These are phyloP conservation scores for Dascyllus trimaculatus DNA, from an alignment of 2,113 vertebrate genomes.

Conservation along the genomic window DNA sequence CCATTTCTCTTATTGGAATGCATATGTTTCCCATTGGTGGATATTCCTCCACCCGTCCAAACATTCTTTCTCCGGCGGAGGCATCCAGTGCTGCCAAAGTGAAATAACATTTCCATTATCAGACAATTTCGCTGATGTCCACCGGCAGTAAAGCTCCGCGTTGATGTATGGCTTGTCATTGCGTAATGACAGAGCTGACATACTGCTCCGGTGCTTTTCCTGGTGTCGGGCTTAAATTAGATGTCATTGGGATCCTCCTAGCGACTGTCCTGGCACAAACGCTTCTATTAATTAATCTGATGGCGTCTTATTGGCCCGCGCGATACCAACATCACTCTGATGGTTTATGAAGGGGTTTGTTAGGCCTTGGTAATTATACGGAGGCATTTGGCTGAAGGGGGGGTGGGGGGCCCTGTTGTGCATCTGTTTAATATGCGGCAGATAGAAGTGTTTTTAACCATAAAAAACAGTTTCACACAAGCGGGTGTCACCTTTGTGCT, in stretches of 20 bases:
- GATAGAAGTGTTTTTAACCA: constrained; percentile 9
- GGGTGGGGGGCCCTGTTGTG: constrained; percentile 12
- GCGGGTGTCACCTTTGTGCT: constrained; percentile 4
- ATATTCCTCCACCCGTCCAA: neutral
- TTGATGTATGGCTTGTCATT: constrained; percentile 66
- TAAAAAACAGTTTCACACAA: neutral
- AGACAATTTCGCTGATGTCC: constrained; percentile 42
- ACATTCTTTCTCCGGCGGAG: constrained; percentile 21
- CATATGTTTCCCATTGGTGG: neutral
- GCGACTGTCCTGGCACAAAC: constrained; percentile 37
- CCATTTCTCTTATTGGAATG: neutral
- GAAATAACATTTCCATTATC: constrained; percentile 63
- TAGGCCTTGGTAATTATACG: constrained; percentile 28
- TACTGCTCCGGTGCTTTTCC: constrained; percentile 25
- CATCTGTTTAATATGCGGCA: constrained; percentile 9
- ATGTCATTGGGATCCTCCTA: constrained; percentile 60
- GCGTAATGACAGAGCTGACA: constrained; percentile 59
- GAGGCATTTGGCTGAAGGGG: constrained; percentile 11
- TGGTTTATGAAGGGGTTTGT: constrained; percentile 60
- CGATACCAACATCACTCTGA: constrained; percentile 54
- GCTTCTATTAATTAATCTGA: constrained; percentile 65
- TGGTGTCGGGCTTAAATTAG: constrained; percentile 57
- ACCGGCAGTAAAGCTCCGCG: constrained; percentile 4
- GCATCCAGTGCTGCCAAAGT: constrained; percentile 18
- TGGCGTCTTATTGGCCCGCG: constrained; percentile 53